Evolutionary conservation across 2,888 invertebrate genomes (phyloP).

Genomic region (Sesamia inferens): DNA sequence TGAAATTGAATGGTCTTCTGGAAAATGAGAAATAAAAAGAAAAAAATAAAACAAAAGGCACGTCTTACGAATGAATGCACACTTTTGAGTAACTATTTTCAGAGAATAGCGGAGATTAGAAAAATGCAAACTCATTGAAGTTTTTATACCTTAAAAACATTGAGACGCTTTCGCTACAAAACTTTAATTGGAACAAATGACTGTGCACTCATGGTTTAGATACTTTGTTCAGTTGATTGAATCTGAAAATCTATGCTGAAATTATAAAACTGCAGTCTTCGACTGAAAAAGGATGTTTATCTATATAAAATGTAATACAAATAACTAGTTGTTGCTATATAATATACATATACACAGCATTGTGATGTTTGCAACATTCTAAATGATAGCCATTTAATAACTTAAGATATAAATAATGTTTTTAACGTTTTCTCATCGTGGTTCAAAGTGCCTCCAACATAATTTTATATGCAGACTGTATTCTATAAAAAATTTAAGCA

Average conservation of each 20-base stretch:
- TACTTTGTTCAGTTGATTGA: neutral
- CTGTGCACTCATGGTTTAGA: neutral
- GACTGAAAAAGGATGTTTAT: neutral
- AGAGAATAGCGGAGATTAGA: slow-evolving; percentile 33
- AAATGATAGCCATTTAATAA: neutral
- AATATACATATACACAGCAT: too few species aligned
- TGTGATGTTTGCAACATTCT: neutral
- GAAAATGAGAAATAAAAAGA: slow-evolving; percentile 67
- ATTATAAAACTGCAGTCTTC: neutral
- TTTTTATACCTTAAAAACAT: neutral
- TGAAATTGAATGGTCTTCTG: slow-evolving; percentile 80
- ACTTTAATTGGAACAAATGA: slow-evolving; percentile 6
- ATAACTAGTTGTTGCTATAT: too few species aligned
- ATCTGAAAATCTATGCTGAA: neutral
- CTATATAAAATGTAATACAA: neutral
- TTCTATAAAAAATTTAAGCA: slow-evolving; percentile 39
- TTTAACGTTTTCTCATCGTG: neutral
- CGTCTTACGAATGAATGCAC: slow-evolving; percentile 29
- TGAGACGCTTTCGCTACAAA: neutral
- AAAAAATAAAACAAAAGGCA: slow-evolving; percentile 27
- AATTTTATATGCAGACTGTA: slow-evolving; percentile 13
- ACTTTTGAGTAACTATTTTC: slow-evolving; percentile 41
- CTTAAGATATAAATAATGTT: neutral
- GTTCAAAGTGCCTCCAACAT: slow-evolving; percentile 19
- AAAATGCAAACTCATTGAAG: slow-evolving; percentile 25